These are phyloP conservation scores for Microplitis deprimator DNA, from an alignment of 2,888 invertebrate genomes.

Conservation along the genomic window DNA sequence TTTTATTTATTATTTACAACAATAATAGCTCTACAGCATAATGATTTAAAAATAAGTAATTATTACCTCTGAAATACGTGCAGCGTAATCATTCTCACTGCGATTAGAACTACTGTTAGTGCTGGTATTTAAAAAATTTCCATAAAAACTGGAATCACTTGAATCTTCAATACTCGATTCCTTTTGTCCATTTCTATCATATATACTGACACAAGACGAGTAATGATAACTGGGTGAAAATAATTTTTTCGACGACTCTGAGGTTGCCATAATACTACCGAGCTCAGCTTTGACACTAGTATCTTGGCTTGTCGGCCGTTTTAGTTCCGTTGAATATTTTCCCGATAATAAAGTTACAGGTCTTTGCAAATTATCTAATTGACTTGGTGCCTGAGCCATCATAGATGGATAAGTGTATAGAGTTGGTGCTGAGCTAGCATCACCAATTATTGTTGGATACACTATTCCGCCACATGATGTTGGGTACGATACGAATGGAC, in stretches of 20 bases:
- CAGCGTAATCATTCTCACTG: constrained; percentile 49
- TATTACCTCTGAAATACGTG: constrained; percentile 45
- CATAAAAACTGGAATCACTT: constrained; percentile 67
- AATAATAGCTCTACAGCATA: not conserved
- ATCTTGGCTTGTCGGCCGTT: constrained; percentile 73
- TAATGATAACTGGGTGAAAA: constrained; percentile 56
- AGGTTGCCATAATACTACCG: constrained; percentile 74
- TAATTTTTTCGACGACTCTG: constrained; percentile 76
- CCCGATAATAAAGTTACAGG: constrained; percentile 11
- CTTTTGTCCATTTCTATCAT: constrained; percentile 51
- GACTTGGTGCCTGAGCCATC: constrained; percentile 60
- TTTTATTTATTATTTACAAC: not conserved
- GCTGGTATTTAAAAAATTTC: constrained; percentile 65
- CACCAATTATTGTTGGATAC: constrained; percentile 73
- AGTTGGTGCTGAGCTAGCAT: constrained; percentile 47
- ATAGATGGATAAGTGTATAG: constrained; percentile 76
- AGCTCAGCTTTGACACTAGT: constrained; percentile 75
- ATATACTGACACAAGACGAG: constrained; percentile 61
- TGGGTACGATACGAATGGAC: constrained; percentile 72
- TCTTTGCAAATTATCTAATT: constrained; percentile 38
- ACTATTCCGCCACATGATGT: constrained; percentile 75
- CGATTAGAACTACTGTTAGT: constrained; percentile 60
- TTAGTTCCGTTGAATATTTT: constrained; percentile 49
- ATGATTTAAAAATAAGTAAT: not conserved
- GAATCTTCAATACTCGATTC: constrained; percentile 60